Percentiles rank a stretch among this genome's conserved stretches.
These are phyloP conservation scores for Corydoras maculifer DNA, from an alignment of 2,113 vertebrate species.

Conservation along the genomic window DNA sequence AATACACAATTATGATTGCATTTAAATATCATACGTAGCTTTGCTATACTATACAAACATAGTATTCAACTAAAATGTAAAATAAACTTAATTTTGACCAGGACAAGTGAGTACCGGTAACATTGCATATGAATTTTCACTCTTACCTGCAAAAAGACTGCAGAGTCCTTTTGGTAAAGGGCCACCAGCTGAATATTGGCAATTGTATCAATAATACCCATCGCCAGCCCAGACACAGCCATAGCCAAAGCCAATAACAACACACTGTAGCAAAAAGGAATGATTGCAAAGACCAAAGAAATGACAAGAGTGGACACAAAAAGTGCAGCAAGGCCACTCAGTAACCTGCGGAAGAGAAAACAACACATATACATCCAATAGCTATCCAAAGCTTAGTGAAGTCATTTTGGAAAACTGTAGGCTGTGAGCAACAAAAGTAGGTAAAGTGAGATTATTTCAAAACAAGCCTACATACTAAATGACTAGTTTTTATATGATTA, in stretches of 20 bases:
- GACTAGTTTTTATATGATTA: no score
- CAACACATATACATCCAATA: no score
- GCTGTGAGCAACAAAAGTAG: no score
- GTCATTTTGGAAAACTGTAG: no score
- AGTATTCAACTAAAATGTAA: neutral
- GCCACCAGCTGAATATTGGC: slow-evolving; percentile 92
- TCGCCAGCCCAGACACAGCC: slow-evolving; percentile 88
- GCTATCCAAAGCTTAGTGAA: no score
- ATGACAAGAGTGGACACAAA: slow-evolving; percentile 79
- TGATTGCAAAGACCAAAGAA: slow-evolving; percentile 87
- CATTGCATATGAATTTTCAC: neutral
- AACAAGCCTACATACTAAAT: no score
- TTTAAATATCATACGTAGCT: no score
- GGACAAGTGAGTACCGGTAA: neutral
- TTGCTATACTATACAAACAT: neutral
- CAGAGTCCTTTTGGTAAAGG: slow-evolving; percentile 91
- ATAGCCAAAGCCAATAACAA: slow-evolving; percentile 81
- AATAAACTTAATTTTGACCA: neutral
- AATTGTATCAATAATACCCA: slow-evolving; percentile 94
- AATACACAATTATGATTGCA: no score
- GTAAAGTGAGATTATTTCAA: no score
- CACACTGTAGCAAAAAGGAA: slow-evolving; percentile 84
- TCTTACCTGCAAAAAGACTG: slow-evolving; percentile 87
- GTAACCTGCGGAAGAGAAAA: slow-evolving; percentile 64
- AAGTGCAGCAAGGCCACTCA: slow-evolving; percentile 76